These are phyloP conservation scores for Fundulus diaphanus DNA, from an alignment of 2,797 vertebrate genomes.

Conservation along the genomic window DNA sequence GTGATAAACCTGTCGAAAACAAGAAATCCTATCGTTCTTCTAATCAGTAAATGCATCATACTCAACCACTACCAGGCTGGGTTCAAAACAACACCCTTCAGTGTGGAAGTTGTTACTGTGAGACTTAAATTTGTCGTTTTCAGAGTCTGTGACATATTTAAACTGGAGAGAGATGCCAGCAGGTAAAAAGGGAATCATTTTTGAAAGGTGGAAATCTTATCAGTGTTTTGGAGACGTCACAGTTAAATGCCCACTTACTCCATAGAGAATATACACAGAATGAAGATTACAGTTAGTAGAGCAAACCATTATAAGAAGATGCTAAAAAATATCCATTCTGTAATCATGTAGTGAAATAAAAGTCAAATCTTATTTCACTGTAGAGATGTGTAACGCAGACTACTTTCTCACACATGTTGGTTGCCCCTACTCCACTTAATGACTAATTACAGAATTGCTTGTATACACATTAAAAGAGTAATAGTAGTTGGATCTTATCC, in stretches of 20 bases:
- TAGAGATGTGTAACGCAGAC: neutral
- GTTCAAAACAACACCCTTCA: neutral
- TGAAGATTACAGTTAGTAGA: neutral
- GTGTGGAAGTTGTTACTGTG: neutral
- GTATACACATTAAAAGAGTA: neutral
- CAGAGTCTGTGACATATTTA: neutral
- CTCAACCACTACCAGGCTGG: neutral
- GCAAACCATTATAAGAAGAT: neutral
- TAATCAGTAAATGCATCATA: neutral
- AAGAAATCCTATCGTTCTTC: neutral
- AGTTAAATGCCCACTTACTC: neutral
- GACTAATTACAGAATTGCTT: neutral
- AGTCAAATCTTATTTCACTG: neutral
- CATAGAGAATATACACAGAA: neutral
- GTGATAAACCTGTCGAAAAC: neutral
- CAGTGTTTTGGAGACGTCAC: neutral
- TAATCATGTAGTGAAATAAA: no score
- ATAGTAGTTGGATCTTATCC: neutral
- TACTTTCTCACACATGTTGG: neutral
- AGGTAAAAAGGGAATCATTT: neutral
- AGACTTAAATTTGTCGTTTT: neutral
- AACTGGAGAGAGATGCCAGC: neutral
- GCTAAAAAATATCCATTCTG: neutral
- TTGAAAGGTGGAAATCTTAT: neutral
- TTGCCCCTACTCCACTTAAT: neutral